Evolutionary conservation across 2,888 invertebrate species (phyloP).

Genomic region (Alitta virens): DNA sequence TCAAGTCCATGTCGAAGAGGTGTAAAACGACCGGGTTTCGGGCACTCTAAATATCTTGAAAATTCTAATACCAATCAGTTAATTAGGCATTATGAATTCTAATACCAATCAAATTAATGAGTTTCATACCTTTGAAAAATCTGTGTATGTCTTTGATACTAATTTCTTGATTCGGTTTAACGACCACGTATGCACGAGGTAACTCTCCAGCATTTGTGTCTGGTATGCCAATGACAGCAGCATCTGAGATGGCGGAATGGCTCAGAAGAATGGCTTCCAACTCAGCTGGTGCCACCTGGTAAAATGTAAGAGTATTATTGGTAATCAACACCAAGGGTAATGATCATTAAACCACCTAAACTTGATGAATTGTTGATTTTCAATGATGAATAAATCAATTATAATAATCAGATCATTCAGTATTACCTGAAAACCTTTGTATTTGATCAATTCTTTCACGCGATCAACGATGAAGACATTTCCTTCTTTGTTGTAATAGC

Average conservation of each 20-base stretch:
- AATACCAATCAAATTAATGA: too few species aligned
- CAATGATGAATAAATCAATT: too few species aligned
- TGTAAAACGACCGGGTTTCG: too few species aligned
- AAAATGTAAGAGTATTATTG: too few species aligned
- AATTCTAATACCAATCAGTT: too few species aligned
- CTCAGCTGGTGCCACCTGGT: background rate
- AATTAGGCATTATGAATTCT: too few species aligned
- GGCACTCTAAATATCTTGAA: too few species aligned
- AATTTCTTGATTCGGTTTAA: background rate
- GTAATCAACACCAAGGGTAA: too few species aligned
- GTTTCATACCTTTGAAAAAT: background rate
- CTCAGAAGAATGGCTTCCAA: background rate
- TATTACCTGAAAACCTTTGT: conserved; percentile 1
- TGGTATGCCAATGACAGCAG: background rate
- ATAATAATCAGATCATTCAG: too few species aligned
- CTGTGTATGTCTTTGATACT: background rate
- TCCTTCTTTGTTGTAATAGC: background rate
- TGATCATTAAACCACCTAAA: too few species aligned
- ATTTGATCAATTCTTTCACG: background rate
- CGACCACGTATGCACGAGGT: background rate
- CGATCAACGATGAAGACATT: background rate
- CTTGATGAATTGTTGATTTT: too few species aligned
- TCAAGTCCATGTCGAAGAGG: too few species aligned
- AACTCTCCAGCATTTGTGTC: background rate
- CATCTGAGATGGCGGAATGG: background rate